A percentile compares a stretch with the other conserved stretches of the same genome.
phyloP scores from a whole-genome alignment of 1,140 invertebrate species.

The Anastrepha obliqua region DNA sequence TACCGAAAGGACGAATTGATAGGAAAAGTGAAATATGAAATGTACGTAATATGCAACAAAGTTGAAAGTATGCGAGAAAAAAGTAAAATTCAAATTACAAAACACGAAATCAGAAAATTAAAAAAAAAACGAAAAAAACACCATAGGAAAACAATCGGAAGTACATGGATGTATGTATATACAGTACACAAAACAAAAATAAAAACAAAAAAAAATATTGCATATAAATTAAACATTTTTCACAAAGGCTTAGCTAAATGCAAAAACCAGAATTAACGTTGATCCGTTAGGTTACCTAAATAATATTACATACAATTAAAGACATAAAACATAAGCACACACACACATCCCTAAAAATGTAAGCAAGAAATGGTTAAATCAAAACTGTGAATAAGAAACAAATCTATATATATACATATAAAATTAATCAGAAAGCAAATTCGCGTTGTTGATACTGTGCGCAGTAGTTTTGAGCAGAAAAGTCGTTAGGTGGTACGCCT shows the following conservation, averaged over 20 bases:
- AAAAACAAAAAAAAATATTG: background rate
- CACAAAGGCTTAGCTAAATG: constrained; percentile 51
- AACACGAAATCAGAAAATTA: background rate
- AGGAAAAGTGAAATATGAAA: background rate
- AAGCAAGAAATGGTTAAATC: constrained; percentile 8
- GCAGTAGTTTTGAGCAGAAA: background rate
- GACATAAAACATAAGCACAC: background rate
- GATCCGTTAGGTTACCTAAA: constrained; percentile 35
- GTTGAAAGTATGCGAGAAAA: background rate
- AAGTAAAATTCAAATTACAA: background rate
- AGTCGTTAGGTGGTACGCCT: background rate
- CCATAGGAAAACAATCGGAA: background rate
- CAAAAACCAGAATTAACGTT: constrained; percentile 13
- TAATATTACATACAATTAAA: background rate
- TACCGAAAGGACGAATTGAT: background rate
- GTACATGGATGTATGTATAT: background rate
- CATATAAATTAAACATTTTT: constrained; percentile 29
- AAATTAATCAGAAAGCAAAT: constrained; percentile 13
- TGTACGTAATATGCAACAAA: constrained; percentile 1
- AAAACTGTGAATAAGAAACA: background rate
- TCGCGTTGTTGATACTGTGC: constrained; percentile 25
- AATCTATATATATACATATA: background rate
- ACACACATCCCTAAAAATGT: background rate
- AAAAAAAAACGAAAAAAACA: background rate
- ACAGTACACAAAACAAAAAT: background rate